Conservation (phyloP, 2,113 vertebrate species). For the Nannobrachium achirus region DNA sequence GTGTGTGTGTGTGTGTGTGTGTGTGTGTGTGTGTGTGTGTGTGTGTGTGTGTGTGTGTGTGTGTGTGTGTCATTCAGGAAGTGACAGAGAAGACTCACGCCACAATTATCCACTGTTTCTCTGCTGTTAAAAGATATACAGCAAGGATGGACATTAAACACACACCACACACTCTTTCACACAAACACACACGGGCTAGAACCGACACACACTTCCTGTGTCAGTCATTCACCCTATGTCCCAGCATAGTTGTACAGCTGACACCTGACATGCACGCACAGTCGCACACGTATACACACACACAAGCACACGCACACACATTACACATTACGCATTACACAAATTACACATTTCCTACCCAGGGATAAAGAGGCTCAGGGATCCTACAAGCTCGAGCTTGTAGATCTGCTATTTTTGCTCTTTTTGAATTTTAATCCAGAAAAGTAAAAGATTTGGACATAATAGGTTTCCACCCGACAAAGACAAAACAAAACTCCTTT, state of each 20-base stretch:
- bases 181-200: constrained; percentile 12
- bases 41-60: background rate
- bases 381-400: too few species aligned
- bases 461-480: too few species aligned
- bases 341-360: too few species aligned
- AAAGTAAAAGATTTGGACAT: too few species aligned
- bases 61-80: constrained; percentile 10
- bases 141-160: background rate
- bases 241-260: too few species aligned
- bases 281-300: constrained; percentile 11
- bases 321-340: too few species aligned
- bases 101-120: constrained; percentile 14
- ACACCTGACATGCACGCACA: constrained; percentile 23
- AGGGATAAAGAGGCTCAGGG: too few species aligned
- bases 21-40: background rate
- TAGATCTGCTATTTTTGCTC: too few species aligned
- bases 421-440: too few species aligned
- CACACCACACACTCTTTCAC: constrained; percentile 19
- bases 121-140: constrained; percentile 47
- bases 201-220: constrained; percentile 38
- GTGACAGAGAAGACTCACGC: constrained; percentile 19
- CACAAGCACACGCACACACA: constrained; percentile 2
- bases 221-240: too few species aligned
- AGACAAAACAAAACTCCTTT: too few species aligned
- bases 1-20: background rate